Evolutionary conservation across 2,797 vertebrate species (phyloP).

Genomic region (Pampus argenteus): DNA sequence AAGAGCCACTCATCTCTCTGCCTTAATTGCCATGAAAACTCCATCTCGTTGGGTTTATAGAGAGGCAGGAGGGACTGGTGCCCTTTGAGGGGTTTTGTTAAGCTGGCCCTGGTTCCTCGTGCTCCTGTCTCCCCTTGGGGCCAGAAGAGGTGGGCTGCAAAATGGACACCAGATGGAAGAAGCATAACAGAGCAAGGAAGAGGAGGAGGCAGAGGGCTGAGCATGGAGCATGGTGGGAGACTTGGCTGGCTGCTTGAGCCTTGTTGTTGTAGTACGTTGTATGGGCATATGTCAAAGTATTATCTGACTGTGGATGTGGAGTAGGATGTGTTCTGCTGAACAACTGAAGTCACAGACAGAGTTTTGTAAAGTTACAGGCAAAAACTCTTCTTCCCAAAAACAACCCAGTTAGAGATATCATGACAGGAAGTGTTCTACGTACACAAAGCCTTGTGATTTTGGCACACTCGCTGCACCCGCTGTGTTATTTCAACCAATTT

Average conservation of each 20-base stretch:
- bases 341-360: background rate
- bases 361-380: background rate
- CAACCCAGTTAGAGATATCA: fast-evolving
- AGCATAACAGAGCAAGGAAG: slow-evolving; percentile 50
- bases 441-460: slow-evolving; percentile 12
- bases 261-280: slow-evolving; percentile 22
- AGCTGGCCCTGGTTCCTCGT: slow-evolving; percentile 51
- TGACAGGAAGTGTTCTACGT: background rate
- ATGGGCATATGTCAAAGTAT: slow-evolving; percentile 16
- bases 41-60: slow-evolving; percentile 72
- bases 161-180: slow-evolving; percentile 79
- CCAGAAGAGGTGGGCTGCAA: slow-evolving; percentile 61
- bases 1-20: slow-evolving; percentile 68
- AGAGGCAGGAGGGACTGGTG: slow-evolving; percentile 67
- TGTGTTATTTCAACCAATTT: slow-evolving; percentile 76
- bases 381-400: background rate
- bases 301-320: background rate
- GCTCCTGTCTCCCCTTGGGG: slow-evolving; percentile 49
- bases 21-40: slow-evolving; percentile 81
- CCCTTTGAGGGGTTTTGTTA: slow-evolving; percentile 76
- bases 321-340: too few relatives aligned
- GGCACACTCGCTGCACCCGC: slow-evolving; percentile 39
- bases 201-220: slow-evolving; percentile 12
- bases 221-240: background rate
- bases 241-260: slow-evolving; percentile 28